Conservation (phyloP, 2,113 vertebrate species). For the Scalopus aquaticus region DNA sequence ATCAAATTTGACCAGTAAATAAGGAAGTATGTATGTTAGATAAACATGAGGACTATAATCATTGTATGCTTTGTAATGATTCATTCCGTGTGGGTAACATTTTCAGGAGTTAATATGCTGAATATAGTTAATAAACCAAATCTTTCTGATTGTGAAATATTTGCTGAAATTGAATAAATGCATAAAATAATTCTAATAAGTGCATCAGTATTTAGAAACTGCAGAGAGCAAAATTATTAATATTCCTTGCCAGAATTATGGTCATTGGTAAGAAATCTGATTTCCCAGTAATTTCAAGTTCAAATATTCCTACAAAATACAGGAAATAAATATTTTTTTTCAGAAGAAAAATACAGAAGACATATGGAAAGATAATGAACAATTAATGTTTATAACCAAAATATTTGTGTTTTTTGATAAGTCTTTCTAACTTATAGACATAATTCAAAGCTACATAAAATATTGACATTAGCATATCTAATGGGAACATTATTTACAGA, state of each 20-base stretch:
- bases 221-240: background rate
- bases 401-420: background rate
- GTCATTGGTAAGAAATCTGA: background rate
- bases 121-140: background rate
- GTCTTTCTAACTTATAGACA: background rate
- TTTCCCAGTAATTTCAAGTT: background rate
- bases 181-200: background rate
- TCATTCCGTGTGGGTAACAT: background rate
- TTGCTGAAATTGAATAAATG: background rate
- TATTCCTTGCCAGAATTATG: background rate
- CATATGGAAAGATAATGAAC: background rate
- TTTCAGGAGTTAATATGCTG: background rate
- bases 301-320: background rate
- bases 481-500: background rate
- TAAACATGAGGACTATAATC: background rate
- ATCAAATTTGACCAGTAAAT: background rate
- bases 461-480: background rate
- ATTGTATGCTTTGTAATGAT: background rate
- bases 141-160: background rate
- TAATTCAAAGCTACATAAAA: background rate
- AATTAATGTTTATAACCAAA: background rate
- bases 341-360: background rate
- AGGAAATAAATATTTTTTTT: background rate
- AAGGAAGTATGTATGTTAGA: background rate
- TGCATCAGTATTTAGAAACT: background rate